Conservation (phyloP, 1,140 invertebrate species). For the Bombus sibiricus region DNA sequence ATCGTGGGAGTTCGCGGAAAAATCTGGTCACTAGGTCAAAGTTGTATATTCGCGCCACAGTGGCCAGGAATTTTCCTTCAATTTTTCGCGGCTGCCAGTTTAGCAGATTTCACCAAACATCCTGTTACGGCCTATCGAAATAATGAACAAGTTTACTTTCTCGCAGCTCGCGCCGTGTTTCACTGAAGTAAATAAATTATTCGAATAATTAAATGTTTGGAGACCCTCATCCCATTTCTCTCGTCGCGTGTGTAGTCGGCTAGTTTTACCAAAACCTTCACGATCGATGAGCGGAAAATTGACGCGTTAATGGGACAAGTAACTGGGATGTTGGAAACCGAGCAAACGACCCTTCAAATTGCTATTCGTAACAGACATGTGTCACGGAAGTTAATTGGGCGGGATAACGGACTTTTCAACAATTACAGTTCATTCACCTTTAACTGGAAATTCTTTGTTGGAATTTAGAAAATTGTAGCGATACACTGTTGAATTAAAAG, state of each 20-base stretch:
- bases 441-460: not conserved
- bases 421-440: not conserved
- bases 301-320: slow-evolving; percentile 5
- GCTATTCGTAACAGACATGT: not conserved
- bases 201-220: slow-evolving; percentile 9
- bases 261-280: not conserved
- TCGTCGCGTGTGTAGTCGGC: not conserved
- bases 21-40: slow-evolving; percentile 34
- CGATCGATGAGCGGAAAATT: slow-evolving; percentile 25
- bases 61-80: slow-evolving; percentile 3
- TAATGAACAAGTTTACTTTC: slow-evolving; percentile 38
- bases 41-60: slow-evolving; percentile 17
- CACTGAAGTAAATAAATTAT: slow-evolving; percentile 19
- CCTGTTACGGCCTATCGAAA: slow-evolving; percentile 15
- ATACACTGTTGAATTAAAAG: too few species aligned
- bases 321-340: not conserved
- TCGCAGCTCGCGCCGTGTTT: not conserved
- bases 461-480: not conserved
- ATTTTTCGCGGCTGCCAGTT: not conserved
- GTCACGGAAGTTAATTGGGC: not conserved
- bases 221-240: not conserved
- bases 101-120: slow-evolving; percentile 15
- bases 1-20: not conserved
- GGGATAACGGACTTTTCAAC: not conserved
- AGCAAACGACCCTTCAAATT: not conserved